Evolutionary conservation across 2,888 invertebrate species (phyloP).

Genomic region (Belgica antarctica): DNA sequence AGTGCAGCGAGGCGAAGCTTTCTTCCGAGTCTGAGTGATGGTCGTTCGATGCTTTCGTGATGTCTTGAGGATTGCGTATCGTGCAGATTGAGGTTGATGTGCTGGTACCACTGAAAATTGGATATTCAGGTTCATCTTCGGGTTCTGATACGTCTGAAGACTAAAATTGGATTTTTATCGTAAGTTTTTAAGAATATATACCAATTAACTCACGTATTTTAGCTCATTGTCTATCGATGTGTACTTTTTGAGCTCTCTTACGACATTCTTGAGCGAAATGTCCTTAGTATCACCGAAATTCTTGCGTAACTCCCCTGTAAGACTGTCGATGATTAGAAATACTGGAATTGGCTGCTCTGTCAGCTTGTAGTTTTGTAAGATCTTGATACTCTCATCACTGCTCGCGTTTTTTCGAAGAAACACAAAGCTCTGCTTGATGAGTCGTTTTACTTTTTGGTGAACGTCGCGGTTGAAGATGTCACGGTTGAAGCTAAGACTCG

Average conservation of each 20-base stretch:
- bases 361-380: constrained; percentile 23
- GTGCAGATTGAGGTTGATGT: background rate
- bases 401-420: constrained; percentile 20
- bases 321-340: constrained; percentile 22
- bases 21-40: constrained; percentile 28
- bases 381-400: constrained; percentile 16
- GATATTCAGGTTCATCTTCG: background rate
- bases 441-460: background rate
- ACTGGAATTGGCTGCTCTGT: background rate
- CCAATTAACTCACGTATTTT: constrained; percentile 7
- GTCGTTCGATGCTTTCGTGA: background rate
- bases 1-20: constrained; percentile 23
- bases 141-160: constrained; percentile 12
- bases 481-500: constrained; percentile 32
- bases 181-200: background rate
- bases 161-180: background rate
- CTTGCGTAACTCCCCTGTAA: constrained; percentile 27
- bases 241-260: constrained; percentile 21
- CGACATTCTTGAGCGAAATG: background rate
- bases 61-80: background rate
- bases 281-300: constrained; percentile 30
- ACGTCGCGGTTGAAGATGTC: constrained; percentile 21
- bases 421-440: constrained; percentile 28
- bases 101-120: background rate
- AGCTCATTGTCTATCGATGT: constrained; percentile 20